Conservation (phyloP, 2,888 invertebrate species). For the Agriopis leucophaearia region DNA sequence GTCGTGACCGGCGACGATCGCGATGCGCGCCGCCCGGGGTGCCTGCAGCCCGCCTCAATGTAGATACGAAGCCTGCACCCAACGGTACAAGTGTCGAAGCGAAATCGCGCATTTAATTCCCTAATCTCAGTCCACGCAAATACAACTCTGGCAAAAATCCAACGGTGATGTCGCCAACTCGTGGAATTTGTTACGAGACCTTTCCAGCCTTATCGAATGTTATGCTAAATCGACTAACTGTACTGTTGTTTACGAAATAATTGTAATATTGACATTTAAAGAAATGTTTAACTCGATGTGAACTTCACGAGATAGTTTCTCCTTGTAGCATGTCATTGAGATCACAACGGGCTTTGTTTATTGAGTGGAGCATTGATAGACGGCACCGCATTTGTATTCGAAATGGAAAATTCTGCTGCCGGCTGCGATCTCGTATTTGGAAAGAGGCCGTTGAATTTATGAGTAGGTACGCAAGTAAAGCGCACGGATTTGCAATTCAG, state of each 20-base stretch:
- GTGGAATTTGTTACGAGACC: constrained; percentile 56
- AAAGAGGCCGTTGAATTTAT: constrained; percentile 40
- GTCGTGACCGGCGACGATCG: constrained; percentile 85
- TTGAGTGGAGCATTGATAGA: constrained; percentile 39
- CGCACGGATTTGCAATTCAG: constrained; percentile 51
- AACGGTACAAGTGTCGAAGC: constrained; percentile 80
- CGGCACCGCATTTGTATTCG: constrained; percentile 41
- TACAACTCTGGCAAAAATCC: constrained; percentile 38
- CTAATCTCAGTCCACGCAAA: constrained; percentile 52
- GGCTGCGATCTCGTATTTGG: constrained; percentile 38
- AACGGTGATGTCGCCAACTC: constrained; percentile 52
- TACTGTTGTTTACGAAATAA: constrained; percentile 18
- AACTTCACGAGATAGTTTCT: constrained; percentile 34
- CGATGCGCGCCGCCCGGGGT: constrained; percentile 83
- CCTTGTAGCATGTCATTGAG: constrained; percentile 39
- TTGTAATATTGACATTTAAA: constrained; percentile 28
- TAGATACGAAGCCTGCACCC: constrained; percentile 79
- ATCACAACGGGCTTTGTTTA: constrained; percentile 35
- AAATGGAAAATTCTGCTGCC: constrained; percentile 35
- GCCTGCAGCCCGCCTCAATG: constrained; percentile 76
- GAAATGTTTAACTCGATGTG: constrained; percentile 17
- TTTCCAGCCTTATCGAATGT: constrained; percentile 32
- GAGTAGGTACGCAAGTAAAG: constrained; percentile 31
- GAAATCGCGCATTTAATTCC: constrained; percentile 68
- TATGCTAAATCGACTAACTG: constrained; percentile 29